A percentile compares a stretch with the other conserved stretches of the same genome.
Conservation (phyloP, 1,140 invertebrate species). For the Papilio xuthus region DNA sequence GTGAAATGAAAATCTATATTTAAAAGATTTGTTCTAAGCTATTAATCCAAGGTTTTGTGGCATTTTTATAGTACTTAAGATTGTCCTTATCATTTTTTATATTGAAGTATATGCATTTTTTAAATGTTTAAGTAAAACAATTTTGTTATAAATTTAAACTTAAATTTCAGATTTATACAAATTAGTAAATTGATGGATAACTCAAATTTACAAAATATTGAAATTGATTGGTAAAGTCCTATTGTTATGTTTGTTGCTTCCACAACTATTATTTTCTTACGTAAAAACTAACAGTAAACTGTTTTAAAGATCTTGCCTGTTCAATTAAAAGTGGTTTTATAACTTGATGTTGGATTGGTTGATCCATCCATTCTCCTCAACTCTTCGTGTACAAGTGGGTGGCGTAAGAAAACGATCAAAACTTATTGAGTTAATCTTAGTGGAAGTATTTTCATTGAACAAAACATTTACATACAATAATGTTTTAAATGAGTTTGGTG, state of each 20-base stretch:
- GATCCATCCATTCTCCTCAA: background rate
- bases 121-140: background rate
- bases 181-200: background rate
- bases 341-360: no score
- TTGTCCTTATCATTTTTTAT: background rate
- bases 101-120: background rate
- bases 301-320: background rate
- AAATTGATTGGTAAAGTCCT: background rate
- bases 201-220: background rate
- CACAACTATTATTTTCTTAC: background rate
- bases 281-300: background rate
- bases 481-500: background rate
- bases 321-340: no score
- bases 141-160: background rate
- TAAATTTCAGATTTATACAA: background rate
- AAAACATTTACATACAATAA: background rate
- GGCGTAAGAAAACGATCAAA: background rate
- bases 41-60: background rate
- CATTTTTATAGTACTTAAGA: slow-evolving; percentile 9
- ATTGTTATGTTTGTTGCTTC: background rate
- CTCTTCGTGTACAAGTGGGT: background rate
- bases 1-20: background rate
- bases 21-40: background rate
- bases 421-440: background rate
- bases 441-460: background rate